Conservation (phyloP, 23 tunicate genomes). For the Pegea sp. region DNA sequence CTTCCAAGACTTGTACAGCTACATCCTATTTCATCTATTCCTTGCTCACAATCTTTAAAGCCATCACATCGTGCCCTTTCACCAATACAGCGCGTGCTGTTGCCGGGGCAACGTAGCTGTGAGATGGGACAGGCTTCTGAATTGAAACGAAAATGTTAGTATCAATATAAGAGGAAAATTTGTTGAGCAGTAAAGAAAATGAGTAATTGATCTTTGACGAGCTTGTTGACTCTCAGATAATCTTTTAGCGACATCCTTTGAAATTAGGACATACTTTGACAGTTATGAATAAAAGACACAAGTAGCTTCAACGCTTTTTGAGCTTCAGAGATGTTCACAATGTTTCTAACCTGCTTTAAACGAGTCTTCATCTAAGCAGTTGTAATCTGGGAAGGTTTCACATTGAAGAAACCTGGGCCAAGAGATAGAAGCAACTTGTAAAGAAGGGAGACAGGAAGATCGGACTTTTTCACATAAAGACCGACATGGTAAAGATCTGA, state of each 20-base stretch:
- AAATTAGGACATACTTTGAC: too few relatives aligned
- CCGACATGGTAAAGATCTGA: constrained; percentile 50
- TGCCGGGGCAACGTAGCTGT: constrained; percentile 11
- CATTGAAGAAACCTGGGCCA: constrained; percentile 62
- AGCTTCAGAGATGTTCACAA: too few relatives aligned
- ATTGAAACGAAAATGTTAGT: too few relatives aligned
- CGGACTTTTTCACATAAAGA: constrained; percentile 32
- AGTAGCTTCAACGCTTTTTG: too few relatives aligned
- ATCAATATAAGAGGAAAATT: too few relatives aligned
- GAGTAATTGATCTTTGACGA: too few relatives aligned
- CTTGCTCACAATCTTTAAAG: constrained; percentile 33
- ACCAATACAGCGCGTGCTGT: constrained; percentile 11
- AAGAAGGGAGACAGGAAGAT: constrained; percentile 7
- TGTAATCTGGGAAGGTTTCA: constrained; percentile 15
- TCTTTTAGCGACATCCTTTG: too few relatives aligned
- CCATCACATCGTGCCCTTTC: constrained; percentile 56
- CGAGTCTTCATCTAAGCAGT: constrained; percentile 4
- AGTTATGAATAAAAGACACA: too few relatives aligned
- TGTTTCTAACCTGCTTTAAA: neutral
- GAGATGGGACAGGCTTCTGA: constrained; percentile 13
- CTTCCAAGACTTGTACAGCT: constrained; percentile 22
- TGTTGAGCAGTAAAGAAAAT: neutral
- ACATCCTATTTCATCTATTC: constrained; percentile 52
- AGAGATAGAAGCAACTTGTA: constrained; percentile 13
- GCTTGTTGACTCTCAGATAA: too few relatives aligned